Percentiles rank a stretch among this genome's conserved stretches.
phyloP scores from a whole-genome alignment of 1,140 invertebrate species.

The Venturia canescens region DNA sequence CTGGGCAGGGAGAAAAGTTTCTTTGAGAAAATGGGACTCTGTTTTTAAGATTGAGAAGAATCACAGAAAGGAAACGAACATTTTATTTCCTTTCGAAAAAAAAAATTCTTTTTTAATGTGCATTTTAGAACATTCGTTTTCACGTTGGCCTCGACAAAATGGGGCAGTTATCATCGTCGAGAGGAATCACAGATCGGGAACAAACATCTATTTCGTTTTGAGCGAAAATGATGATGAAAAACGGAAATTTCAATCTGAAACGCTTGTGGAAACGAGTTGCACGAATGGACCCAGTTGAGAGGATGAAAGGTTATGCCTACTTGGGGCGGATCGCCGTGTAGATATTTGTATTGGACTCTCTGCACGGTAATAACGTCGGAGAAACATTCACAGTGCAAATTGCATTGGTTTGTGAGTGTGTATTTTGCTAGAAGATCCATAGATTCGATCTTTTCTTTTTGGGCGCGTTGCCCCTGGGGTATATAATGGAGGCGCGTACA shows the following conservation, averaged over 20 bases:
- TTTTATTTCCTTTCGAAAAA: no score
- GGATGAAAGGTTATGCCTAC: background rate
- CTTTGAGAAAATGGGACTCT: no score
- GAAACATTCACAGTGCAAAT: conserved; percentile 28
- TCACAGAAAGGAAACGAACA: no score
- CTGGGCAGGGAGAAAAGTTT: no score
- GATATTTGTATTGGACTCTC: conserved; percentile 6
- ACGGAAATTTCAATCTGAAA: no score
- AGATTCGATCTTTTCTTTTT: background rate
- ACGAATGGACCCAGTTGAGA: background rate
- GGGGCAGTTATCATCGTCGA: no score
- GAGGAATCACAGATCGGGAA: no score
- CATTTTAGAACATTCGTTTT: no score
- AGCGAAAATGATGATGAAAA: background rate
- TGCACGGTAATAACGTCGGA: conserved; percentile 10
- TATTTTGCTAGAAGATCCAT: background rate
- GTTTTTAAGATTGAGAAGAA: no score
- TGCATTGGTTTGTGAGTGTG: background rate
- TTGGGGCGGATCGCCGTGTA: background rate
- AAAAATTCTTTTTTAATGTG: no score
- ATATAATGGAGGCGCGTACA: background rate
- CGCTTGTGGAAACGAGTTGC: background rate
- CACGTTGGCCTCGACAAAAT: no score
- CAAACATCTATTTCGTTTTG: no score
- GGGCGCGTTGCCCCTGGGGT: background rate